phyloP scores from a whole-genome alignment of 2,113 vertebrate genomes.

The Phaethornis superciliosus region DNA sequence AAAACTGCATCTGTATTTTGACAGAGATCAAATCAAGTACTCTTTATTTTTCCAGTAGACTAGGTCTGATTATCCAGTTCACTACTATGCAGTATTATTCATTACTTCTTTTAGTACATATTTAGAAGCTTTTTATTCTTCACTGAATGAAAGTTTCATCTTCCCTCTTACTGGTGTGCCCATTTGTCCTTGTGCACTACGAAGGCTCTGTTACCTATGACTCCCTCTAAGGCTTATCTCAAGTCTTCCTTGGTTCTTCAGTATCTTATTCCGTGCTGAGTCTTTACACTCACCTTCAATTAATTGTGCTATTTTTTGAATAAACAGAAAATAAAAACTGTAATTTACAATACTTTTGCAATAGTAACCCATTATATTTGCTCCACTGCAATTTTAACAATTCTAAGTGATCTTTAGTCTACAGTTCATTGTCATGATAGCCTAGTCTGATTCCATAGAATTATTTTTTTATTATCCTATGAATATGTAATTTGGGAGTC shows the following conservation, averaged over 20 bases:
- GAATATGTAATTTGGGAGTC: not conserved
- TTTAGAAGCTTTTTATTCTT: not conserved
- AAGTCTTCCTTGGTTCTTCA: not conserved
- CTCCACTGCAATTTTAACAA: not conserved
- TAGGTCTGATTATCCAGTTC: not conserved
- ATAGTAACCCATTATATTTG: slow-evolving; percentile 2
- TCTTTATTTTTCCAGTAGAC: not conserved
- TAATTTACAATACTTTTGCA: not conserved
- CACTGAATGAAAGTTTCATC: not conserved
- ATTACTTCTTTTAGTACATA: not conserved
- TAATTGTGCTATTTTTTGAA: not conserved
- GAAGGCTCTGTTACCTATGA: not conserved
- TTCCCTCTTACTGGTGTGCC: not conserved
- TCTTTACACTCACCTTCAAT: not conserved
- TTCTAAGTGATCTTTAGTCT: slow-evolving; percentile 34
- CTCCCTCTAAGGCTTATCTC: not conserved
- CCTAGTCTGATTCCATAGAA: not conserved
- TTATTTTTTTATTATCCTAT: not conserved
- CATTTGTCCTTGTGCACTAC: fast-evolving
- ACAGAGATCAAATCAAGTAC: not conserved
- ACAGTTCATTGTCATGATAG: not conserved
- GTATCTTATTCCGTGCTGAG: not conserved
- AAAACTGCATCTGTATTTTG: not conserved
- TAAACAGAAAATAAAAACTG: not conserved
- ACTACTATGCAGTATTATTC: not conserved